These are phyloP conservation scores for Eubasilissa splendida DNA, from an alignment of 2,888 invertebrate genomes.

Conservation along the genomic window DNA sequence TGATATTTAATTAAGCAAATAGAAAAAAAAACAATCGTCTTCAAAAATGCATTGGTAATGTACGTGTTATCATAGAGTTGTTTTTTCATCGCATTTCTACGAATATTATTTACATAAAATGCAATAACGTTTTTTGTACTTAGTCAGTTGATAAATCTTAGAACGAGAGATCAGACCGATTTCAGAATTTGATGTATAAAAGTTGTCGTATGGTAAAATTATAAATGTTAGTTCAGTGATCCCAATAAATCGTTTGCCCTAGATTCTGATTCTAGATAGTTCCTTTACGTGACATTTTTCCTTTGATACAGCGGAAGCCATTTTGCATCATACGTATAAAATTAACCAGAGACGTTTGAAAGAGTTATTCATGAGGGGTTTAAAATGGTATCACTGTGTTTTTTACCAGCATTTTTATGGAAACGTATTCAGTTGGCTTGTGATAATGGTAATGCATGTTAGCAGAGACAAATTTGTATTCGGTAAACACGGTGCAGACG, in stretches of 20 bases:
- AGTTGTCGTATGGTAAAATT: neutral
- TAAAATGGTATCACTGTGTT: conserved; percentile 38
- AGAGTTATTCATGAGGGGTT: conserved; percentile 50
- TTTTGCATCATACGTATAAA: conserved; percentile 28
- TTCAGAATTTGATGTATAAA: conserved; percentile 1
- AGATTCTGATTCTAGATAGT: conserved; percentile 5
- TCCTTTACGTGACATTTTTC: neutral
- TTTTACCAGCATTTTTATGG: conserved; percentile 48
- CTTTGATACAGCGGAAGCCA: conserved; percentile 41
- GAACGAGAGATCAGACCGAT: neutral
- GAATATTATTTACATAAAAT: no score
- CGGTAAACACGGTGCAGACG: conserved; percentile 55
- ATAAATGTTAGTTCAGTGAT: neutral
- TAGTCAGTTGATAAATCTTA: no score
- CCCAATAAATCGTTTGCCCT: conserved; percentile 1
- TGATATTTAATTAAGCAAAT: no score
- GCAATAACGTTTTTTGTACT: no score
- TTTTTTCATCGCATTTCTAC: no score
- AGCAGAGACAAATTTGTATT: conserved; percentile 58
- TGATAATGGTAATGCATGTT: conserved; percentile 57
- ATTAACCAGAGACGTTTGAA: conserved; percentile 22
- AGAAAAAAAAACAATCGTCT: no score
- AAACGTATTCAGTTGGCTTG: conserved; percentile 50
- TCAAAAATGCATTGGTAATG: no score
- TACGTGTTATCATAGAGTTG: no score